Evolutionary conservation across 2,113 vertebrate species (phyloP).

Genomic region (Podiceps cristatus): DNA sequence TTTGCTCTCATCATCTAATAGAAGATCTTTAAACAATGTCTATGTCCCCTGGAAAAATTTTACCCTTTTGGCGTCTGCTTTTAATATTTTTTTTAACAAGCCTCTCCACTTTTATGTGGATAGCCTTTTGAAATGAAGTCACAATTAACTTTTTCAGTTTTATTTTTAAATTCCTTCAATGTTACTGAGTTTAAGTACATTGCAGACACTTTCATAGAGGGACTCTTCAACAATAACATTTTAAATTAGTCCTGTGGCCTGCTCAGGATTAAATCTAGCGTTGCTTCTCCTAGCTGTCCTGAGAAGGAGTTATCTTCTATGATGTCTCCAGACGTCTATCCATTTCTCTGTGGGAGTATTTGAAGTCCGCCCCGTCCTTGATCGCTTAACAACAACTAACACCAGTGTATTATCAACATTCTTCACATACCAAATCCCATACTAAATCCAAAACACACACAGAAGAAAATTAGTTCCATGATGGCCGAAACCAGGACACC

Average conservation of each 20-base stretch:
- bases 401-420: no score
- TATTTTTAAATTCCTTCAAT: constrained; percentile 1
- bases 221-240: not conserved
- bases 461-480: no score
- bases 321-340: not conserved
- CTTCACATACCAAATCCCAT: no score
- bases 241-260: not conserved
- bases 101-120: constrained; percentile 10
- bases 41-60: constrained; percentile 44
- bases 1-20: constrained; percentile 40
- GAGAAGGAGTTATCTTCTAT: not conserved
- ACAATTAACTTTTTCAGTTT: not conserved
- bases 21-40: constrained; percentile 50
- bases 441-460: no score
- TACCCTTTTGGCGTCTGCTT: constrained; percentile 22
- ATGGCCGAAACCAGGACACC: no score
- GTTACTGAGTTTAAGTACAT: not conserved
- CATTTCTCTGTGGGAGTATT: not conserved
- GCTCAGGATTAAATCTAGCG: not conserved
- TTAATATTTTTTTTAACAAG: constrained; percentile 50
- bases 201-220: not conserved
- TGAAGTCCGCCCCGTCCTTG: not conserved
- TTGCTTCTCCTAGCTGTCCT: not conserved
- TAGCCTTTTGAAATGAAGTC: not conserved
- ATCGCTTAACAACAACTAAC: no score